Conservation (phyloP, 2,113 vertebrate species). For the Heptranchias perlo region DNA sequence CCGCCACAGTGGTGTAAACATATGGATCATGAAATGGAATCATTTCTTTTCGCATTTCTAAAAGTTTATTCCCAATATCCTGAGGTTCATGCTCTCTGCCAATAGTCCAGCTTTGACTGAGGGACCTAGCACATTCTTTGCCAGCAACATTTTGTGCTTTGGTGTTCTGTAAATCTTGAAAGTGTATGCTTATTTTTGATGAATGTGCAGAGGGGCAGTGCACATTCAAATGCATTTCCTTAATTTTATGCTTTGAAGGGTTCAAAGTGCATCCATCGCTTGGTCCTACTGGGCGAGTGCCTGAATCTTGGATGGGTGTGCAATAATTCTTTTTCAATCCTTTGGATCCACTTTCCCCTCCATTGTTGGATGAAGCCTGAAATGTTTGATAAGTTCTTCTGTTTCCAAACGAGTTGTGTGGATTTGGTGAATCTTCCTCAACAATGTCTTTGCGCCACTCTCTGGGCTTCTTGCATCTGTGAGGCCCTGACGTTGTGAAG, state of each 20-base stretch:
- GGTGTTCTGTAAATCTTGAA: neutral
- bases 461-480: too few relatives aligned
- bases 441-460: neutral
- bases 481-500: neutral
- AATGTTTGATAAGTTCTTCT: neutral
- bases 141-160: neutral
- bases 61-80: conserved; percentile 52
- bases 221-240: neutral
- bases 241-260: neutral
- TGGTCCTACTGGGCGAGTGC: neutral
- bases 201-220: too few relatives aligned
- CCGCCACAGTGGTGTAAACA: conserved; percentile 59
- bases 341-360: neutral
- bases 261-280: neutral
- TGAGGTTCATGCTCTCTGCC: conserved; percentile 41
- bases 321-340: neutral
- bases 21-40: conserved; percentile 67
- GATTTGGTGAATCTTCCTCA: too few relatives aligned
- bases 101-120: neutral
- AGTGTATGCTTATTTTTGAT: neutral
- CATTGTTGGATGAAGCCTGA: neutral
- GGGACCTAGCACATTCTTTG: conserved; percentile 20
- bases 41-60: conserved; percentile 54
- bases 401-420: neutral
- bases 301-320: neutral